phyloP scores from a whole-genome alignment of 2,888 invertebrate genomes.

The Brachyopa scutellaris region DNA sequence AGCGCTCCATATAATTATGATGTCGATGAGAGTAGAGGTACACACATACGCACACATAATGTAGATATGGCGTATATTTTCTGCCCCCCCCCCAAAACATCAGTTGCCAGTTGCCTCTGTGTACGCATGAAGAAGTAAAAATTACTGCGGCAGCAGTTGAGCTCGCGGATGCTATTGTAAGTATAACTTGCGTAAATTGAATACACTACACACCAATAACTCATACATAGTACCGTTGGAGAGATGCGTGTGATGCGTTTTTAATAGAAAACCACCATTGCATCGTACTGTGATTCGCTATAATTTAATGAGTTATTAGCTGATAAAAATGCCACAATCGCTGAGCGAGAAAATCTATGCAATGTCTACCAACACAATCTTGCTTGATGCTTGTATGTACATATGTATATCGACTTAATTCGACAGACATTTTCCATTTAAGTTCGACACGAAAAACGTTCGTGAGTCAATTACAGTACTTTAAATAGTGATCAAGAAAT shows the following conservation, averaged over 20 bases:
- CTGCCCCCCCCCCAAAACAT: constrained; percentile 6
- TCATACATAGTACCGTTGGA: neutral
- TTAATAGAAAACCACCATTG: neutral
- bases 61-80: neutral
- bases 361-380: no score
- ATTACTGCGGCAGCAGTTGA: constrained; percentile 1
- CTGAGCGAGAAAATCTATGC: no score
- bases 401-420: no score
- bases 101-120: neutral
- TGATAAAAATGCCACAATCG: constrained; percentile 15
- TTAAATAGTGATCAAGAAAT: neutral
- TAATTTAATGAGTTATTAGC: constrained; percentile 55
- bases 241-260: constrained; percentile 54
- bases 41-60: neutral
- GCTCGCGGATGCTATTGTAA: neutral
- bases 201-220: neutral
- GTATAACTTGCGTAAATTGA: constrained; percentile 1
- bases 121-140: neutral
- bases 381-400: no score
- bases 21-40: constrained; percentile 20
- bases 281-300: constrained; percentile 53
- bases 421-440: neutral
- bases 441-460: neutral
- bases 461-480: neutral
- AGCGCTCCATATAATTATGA: constrained; percentile 62